Conservation (phyloP, 2,888 invertebrate genomes). For the Rotaria macrura region DNA sequence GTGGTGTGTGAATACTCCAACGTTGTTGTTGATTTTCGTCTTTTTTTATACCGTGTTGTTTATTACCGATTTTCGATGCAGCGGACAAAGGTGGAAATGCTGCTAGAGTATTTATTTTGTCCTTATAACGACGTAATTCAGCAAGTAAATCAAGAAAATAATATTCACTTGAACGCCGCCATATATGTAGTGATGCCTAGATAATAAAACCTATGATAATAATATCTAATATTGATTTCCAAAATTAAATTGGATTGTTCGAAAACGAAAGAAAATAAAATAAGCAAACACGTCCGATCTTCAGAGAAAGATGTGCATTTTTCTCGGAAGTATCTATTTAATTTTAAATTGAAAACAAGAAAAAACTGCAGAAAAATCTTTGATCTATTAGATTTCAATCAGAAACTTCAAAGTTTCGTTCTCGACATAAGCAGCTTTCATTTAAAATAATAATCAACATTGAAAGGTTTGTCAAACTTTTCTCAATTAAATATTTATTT, state of each 20-base stretch:
- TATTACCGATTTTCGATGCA: background rate
- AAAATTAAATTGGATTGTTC: background rate
- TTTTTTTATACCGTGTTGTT: background rate
- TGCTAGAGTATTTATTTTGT: background rate
- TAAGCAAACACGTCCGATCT: no score
- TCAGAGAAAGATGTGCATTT: no score
- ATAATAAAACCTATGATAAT: constrained; percentile 19
- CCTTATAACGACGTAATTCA: constrained; percentile 16
- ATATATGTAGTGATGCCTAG: constrained; percentile 11
- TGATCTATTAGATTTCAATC: no score
- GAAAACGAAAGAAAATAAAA: no score
- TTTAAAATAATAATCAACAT: no score
- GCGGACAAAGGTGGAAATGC: background rate
- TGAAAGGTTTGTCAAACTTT: no score
- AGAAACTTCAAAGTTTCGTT: no score
- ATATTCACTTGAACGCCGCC: constrained; percentile 17
- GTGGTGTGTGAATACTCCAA: constrained; percentile 1
- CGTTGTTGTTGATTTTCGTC: background rate
- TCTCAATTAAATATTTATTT: no score
- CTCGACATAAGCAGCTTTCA: no score
- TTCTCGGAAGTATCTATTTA: no score
- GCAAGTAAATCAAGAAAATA: background rate
- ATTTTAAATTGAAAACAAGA: no score
- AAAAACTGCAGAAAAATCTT: no score
- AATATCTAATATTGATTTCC: background rate